These are phyloP conservation scores for Diachasmimorpha longicaudata DNA, from an alignment of 1,140 invertebrate species.

Conservation along the genomic window DNA sequence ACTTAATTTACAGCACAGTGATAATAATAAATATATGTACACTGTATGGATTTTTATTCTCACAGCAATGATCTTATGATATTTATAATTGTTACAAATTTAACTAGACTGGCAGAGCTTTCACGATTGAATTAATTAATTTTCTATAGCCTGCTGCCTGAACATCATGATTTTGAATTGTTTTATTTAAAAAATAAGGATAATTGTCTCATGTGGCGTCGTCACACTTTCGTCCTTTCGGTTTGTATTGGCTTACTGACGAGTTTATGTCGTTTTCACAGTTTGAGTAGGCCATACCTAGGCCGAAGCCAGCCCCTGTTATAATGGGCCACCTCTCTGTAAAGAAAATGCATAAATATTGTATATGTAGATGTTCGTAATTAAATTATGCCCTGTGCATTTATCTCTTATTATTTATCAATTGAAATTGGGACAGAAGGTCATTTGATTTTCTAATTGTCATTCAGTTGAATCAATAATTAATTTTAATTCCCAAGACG, in stretches of 20 bases:
- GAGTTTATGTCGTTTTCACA: constrained; percentile 73
- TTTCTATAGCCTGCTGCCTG: constrained; percentile 23
- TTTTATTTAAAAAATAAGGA: not conserved
- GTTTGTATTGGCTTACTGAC: constrained; percentile 34
- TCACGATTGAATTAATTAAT: not conserved
- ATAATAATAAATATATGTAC: constrained; percentile 39
- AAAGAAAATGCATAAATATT: constrained; percentile 33
- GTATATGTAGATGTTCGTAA: not conserved
- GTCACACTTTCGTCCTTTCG: constrained; percentile 25
- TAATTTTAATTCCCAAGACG: no score
- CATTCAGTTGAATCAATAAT: not conserved
- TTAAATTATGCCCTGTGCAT: no score
- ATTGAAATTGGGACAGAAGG: no score
- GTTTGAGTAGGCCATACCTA: constrained; percentile 78
- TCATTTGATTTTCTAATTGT: no score
- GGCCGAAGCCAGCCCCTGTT: constrained; percentile 74
- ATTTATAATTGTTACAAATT: constrained; percentile 32
- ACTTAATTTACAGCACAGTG: constrained; percentile 32
- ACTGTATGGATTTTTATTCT: constrained; percentile 43
- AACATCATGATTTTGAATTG: constrained; percentile 13
- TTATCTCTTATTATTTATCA: no score
- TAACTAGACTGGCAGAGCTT: constrained; percentile 22
- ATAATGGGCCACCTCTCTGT: constrained; percentile 75
- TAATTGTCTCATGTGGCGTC: not conserved
- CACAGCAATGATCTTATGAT: constrained; percentile 33